Percentiles rank a stretch among this genome's conserved stretches.
phyloP scores from a whole-genome alignment of 2,797 vertebrate species.

The Siniperca undulata region DNA sequence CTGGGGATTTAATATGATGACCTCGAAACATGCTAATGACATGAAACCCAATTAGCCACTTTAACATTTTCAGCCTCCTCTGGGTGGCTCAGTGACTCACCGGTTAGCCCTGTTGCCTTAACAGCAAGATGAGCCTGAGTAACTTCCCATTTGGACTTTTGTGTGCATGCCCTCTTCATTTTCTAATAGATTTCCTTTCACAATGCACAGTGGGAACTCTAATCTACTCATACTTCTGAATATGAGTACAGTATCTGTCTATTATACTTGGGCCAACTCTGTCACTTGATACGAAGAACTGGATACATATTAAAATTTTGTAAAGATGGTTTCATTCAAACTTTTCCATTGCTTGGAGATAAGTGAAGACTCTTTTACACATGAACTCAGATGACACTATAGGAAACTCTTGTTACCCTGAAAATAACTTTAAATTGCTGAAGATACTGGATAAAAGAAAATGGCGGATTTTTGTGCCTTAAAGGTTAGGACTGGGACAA shows the following conservation, averaged over 20 bases:
- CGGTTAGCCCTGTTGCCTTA: conserved; percentile 14
- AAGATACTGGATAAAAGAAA: not conserved
- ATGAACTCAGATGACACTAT: not conserved
- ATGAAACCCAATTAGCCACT: conserved; percentile 64
- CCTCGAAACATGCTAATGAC: conserved; percentile 57
- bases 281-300: not conserved
- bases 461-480: not conserved
- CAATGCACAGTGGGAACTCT: not conserved
- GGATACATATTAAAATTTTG: not conserved
- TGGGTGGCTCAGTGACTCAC: conserved; percentile 36
- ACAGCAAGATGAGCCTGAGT: conserved; percentile 8
- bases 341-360: not conserved
- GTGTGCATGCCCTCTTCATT: conserved; percentile 9
- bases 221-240: conserved; percentile 7
- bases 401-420: not conserved
- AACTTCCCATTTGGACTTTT: conserved; percentile 17
- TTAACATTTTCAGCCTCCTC: conserved; percentile 47
- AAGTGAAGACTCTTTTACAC: not conserved
- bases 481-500: not conserved
- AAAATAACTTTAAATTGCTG: conserved; percentile 2
- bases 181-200: conserved; percentile 16
- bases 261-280: not conserved
- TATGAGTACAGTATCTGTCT: not conserved
- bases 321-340: not conserved
- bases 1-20: conserved; percentile 47